Conservation (phyloP, 2,113 vertebrate genomes). For the Neogale vison region DNA sequence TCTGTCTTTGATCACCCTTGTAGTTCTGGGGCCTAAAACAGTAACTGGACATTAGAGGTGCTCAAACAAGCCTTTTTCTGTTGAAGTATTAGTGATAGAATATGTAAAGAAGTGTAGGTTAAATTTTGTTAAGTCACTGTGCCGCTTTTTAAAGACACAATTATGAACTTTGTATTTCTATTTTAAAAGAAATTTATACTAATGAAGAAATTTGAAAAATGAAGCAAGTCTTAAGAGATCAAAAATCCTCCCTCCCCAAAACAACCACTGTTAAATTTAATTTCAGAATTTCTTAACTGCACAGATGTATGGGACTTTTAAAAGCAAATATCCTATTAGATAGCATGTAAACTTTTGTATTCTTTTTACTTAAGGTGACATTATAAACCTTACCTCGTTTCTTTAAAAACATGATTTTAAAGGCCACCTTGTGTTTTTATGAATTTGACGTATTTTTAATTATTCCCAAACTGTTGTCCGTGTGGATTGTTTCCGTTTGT, state of each 20-base stretch:
- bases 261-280: constrained; percentile 24
- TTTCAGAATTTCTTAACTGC: constrained; percentile 13
- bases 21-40: neutral
- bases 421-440: neutral
- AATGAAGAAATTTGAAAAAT: constrained; percentile 29
- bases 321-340: neutral
- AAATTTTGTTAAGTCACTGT: neutral
- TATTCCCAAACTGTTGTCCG: neutral
- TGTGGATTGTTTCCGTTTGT: neutral
- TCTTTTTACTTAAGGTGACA: neutral
- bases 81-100: neutral
- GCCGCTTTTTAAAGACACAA: neutral
- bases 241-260: neutral
- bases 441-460: neutral
- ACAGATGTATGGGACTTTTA: neutral
- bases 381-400: neutral
- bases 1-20: neutral
- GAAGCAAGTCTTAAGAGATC: neutral
- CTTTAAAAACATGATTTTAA: neutral
- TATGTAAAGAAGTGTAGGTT: neutral
- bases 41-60: neutral
- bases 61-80: neutral
- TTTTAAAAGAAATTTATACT: constrained; percentile 8
- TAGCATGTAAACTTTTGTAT: neutral
- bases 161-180: neutral